Conservation (phyloP, 2,888 invertebrate species). For the Perizoma flavofasciatum region DNA sequence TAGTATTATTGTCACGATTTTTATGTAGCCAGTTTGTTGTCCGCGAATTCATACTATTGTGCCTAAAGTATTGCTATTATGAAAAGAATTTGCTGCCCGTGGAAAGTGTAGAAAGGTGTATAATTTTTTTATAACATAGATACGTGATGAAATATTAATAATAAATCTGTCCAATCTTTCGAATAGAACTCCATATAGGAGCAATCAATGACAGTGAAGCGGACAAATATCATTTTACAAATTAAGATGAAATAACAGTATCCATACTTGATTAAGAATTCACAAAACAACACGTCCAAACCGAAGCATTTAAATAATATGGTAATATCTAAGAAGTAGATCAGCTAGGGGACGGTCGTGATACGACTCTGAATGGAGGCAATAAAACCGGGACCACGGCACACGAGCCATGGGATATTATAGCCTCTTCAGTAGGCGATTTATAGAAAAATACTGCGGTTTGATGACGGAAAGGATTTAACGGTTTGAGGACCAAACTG, state of each 20-base stretch:
- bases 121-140: no score
- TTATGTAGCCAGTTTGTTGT: no score
- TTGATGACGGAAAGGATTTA: constrained; percentile 24
- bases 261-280: constrained; percentile 7
- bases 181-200: no score
- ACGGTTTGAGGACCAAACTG: constrained; percentile 8
- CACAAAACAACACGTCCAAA: constrained; percentile 23
- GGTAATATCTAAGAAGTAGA: constrained; percentile 31
- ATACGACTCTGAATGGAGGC: constrained; percentile 17
- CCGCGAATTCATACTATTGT: no score
- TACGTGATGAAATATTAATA: no score
- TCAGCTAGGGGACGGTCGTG: constrained; percentile 25
- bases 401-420: constrained; percentile 1
- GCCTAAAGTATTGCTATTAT: no score
- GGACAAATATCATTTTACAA: neutral
- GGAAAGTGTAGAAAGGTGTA: no score
- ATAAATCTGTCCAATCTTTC: no score
- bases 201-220: no score
- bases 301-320: constrained; percentile 27
- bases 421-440: constrained; percentile 11
- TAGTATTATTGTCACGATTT: no score
- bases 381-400: constrained; percentile 9
- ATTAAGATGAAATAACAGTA: constrained; percentile 2
- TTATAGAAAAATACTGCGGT: constrained; percentile 30
- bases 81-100: no score